Conservation (phyloP, 2,113 vertebrate species). For the Oryzias curvinotus region DNA sequence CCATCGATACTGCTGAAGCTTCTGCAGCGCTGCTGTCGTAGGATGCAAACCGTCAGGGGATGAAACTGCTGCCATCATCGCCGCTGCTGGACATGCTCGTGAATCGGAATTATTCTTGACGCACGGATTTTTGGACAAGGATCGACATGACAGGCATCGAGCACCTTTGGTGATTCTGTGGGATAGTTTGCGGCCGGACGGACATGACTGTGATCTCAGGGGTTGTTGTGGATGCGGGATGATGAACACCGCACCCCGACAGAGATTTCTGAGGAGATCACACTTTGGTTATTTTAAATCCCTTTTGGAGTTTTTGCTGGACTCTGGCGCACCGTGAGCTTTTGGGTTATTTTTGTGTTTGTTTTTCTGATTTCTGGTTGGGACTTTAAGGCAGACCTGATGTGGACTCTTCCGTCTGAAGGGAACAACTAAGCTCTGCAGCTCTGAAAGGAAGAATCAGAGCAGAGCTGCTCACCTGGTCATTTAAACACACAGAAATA, state of each 20-base stretch:
- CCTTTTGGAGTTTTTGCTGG: slow-evolving; percentile 46
- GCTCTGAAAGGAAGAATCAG: slow-evolving; percentile 50
- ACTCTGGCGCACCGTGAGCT: slow-evolving; percentile 53
- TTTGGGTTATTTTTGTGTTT: slow-evolving; percentile 18
- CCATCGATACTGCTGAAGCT: slow-evolving; percentile 44
- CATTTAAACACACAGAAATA: slow-evolving; percentile 55
- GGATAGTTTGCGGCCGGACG: slow-evolving; percentile 57
- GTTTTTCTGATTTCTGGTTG: neutral
- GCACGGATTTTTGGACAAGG: slow-evolving; percentile 27
- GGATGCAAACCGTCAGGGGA: slow-evolving; percentile 23
- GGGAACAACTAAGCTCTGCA: slow-evolving; percentile 57
- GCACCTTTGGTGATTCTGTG: slow-evolving; percentile 46
- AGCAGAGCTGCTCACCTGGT: slow-evolving; percentile 52
- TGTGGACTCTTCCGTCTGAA: slow-evolving; percentile 51
- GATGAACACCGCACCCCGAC: slow-evolving; percentile 61
- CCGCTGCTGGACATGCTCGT: slow-evolving; percentile 21
- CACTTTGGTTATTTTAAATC: neutral
- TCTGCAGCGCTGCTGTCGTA: slow-evolving; percentile 41
- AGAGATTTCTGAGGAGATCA: slow-evolving; percentile 53
- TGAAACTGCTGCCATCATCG: slow-evolving; percentile 6
- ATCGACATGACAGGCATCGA: slow-evolving; percentile 35
- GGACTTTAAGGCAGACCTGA: slow-evolving; percentile 45
- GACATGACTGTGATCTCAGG: slow-evolving; percentile 58
- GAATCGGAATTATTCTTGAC: slow-evolving; percentile 8
- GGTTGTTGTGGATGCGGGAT: slow-evolving; percentile 65